These are phyloP conservation scores for Drosophila fulvimacula DNA, from an alignment of 2,888 invertebrate species.

Conservation along the genomic window DNA sequence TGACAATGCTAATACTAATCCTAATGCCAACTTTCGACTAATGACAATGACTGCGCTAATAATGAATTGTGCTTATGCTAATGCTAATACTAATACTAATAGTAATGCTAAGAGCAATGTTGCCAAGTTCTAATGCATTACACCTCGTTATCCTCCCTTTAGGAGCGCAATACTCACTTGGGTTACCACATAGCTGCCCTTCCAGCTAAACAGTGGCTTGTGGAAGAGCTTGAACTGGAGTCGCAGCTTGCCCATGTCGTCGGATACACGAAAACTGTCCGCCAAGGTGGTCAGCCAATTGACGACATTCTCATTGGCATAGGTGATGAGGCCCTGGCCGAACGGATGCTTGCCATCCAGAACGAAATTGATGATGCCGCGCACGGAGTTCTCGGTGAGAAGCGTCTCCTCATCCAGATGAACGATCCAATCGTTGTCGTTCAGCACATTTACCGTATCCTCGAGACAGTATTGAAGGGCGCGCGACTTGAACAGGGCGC, in stretches of 20 bases:
- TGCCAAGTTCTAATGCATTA: not conserved
- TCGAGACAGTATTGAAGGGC: constrained; percentile 98
- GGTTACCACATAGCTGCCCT: constrained; percentile 98
- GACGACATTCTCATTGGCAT: constrained; percentile 97
- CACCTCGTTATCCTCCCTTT: not conserved
- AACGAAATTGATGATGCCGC: constrained; percentile 97
- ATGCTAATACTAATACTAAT: not conserved
- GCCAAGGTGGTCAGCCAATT: constrained; percentile 98
- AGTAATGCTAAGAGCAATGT: no score
- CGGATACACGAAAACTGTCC: constrained; percentile 97
- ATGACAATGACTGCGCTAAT: not conserved
- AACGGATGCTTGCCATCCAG: constrained; percentile 97
- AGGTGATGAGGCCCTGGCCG: constrained; percentile 97
- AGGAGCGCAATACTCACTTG: constrained; percentile 90
- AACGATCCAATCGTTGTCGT: constrained; percentile 97
- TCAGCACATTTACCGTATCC: constrained; percentile 93
- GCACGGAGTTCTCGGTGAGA: constrained; percentile 95
- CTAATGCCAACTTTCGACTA: not conserved
- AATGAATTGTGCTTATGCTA: not conserved
- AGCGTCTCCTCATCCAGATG: constrained; percentile 98
- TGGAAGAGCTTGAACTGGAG: constrained; percentile 97
- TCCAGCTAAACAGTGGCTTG: constrained; percentile 98
- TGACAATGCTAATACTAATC: not conserved
- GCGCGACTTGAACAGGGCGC: constrained; percentile 96
- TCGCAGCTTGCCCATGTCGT: constrained; percentile 98